These are phyloP conservation scores for Chrysolina haemoptera DNA, from an alignment of 2,888 invertebrate species.

Conservation along the genomic window DNA sequence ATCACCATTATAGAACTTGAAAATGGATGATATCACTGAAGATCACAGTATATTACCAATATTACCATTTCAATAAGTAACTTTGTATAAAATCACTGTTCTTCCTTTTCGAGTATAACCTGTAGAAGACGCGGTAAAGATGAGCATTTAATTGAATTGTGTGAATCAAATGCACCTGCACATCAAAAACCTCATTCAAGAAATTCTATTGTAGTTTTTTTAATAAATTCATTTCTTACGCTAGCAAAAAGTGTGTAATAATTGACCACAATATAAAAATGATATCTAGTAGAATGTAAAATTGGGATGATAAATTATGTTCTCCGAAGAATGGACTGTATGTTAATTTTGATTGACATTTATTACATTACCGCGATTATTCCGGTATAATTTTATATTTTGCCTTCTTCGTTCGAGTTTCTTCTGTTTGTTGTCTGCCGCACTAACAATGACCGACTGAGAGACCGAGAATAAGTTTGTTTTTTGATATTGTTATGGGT, in stretches of 20 bases:
- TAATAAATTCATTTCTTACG: not conserved
- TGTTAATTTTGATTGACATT: conserved; percentile 48
- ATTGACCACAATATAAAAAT: not conserved
- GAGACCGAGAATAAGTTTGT: conserved; percentile 28
- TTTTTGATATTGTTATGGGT: conserved; percentile 45
- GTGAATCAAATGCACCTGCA: not conserved
- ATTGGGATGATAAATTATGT: conserved; percentile 19
- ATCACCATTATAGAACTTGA: too few relatives aligned
- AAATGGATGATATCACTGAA: too few relatives aligned
- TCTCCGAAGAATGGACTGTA: conserved; percentile 25
- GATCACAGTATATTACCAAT: too few relatives aligned
- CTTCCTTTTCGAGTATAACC: too few relatives aligned
- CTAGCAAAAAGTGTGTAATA: conserved; percentile 9
- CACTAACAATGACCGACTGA: conserved; percentile 34
- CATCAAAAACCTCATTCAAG: not conserved
- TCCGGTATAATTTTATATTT: conserved; percentile 42
- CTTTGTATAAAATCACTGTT: too few relatives aligned
- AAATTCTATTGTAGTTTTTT: not conserved
- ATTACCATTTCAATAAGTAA: too few relatives aligned
- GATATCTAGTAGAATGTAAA: conserved; percentile 8
- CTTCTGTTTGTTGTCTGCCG: conserved; percentile 37
- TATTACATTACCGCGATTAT: conserved; percentile 47
- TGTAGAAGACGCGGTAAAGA: too few relatives aligned
- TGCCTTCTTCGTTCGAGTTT: conserved; percentile 29
- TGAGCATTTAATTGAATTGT: not conserved